phyloP scores from a whole-genome alignment of 2,797 vertebrate species.

The Botia almorhae region DNA sequence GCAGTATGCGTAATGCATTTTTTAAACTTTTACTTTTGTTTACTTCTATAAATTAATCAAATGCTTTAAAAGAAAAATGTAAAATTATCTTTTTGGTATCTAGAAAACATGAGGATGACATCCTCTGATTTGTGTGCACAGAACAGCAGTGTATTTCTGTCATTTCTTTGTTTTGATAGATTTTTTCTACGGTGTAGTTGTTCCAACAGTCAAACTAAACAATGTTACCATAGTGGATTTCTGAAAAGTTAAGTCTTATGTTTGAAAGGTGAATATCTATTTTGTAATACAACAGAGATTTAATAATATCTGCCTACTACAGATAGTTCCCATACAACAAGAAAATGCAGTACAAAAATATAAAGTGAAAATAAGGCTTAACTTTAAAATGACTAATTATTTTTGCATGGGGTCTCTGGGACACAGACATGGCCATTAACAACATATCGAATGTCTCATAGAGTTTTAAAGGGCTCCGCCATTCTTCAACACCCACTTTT shows the following conservation, averaged over 20 bases:
- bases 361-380: slow-evolving; percentile 1
- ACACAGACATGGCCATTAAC: background rate
- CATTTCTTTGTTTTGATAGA: background rate
- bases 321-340: background rate
- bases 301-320: background rate
- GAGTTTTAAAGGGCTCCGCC: slow-evolving; percentile 6
- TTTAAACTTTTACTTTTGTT: too few species aligned
- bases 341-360: background rate
- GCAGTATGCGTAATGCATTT: too few species aligned
- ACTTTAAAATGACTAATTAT: background rate
- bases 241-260: background rate
- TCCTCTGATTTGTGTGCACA: too few species aligned
- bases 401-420: background rate
- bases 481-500: slow-evolving; percentile 20
- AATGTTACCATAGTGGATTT: too few species aligned
- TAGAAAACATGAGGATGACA: background rate
- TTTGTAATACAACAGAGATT: background rate
- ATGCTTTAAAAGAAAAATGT: background rate
- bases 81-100: too few species aligned
- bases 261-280: background rate
- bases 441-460: background rate
- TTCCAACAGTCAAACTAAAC: background rate
- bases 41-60: background rate
- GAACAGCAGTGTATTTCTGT: background rate
- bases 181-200: background rate